These are phyloP conservation scores for Alligator sinensis DNA, from an alignment of 2,113 vertebrate genomes.

Conservation along the genomic window DNA sequence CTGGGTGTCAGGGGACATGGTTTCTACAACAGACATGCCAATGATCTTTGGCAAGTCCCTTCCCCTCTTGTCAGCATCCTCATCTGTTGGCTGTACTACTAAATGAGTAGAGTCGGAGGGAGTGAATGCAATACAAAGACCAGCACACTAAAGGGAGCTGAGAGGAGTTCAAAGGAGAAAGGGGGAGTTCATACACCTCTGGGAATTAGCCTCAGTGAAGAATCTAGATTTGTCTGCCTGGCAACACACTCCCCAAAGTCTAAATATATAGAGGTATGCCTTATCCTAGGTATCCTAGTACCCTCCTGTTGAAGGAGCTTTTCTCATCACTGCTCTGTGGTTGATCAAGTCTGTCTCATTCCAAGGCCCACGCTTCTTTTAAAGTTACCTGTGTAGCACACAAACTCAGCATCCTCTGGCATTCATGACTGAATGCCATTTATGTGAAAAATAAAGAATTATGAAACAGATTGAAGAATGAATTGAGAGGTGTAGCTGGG, in stretches of 20 bases:
- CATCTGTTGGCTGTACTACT: neutral
- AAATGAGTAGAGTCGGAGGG: neutral
- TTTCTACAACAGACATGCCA: neutral
- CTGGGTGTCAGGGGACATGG: neutral
- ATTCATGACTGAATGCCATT: constrained; percentile 53
- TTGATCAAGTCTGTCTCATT: constrained; percentile 47
- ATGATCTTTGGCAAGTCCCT: neutral
- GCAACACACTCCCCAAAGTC: constrained; percentile 23
- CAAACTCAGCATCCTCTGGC: constrained; percentile 51
- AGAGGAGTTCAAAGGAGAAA: constrained; percentile 27
- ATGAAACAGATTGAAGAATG: constrained; percentile 13
- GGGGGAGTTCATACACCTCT: constrained; percentile 38
- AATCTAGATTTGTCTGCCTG: constrained; percentile 51
- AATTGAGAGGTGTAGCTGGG: constrained; percentile 32
- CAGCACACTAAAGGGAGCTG: constrained; percentile 24
- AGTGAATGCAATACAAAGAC: constrained; percentile 33
- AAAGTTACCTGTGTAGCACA: constrained; percentile 57
- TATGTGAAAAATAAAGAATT: constrained; percentile 55
- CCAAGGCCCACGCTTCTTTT: constrained; percentile 52
- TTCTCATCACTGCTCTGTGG: neutral
- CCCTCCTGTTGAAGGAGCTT: neutral
- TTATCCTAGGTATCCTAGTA: too few relatives aligned
- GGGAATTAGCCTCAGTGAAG: constrained; percentile 37
- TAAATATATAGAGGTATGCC: neutral
- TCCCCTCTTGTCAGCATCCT: neutral